Evolutionary conservation across 1,140 invertebrate genomes (phyloP).

Genomic region (Cotesia typhae): DNA sequence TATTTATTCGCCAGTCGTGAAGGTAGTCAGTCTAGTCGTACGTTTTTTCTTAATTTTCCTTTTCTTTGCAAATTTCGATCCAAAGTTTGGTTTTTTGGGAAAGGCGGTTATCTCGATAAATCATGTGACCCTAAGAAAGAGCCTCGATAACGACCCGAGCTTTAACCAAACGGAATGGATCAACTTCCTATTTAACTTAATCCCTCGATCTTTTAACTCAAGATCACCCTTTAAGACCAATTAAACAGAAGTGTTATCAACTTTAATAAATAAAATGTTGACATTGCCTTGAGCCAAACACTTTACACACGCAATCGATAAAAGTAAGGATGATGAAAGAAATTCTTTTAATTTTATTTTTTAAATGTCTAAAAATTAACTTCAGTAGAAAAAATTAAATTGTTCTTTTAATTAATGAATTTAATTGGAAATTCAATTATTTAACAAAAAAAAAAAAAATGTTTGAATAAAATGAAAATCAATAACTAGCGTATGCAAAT

Average conservation of each 20-base stretch:
- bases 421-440: too few relatives aligned
- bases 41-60: too few relatives aligned
- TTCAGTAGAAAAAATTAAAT: too few relatives aligned
- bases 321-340: background rate
- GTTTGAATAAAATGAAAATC: background rate
- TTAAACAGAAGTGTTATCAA: conserved; percentile 29
- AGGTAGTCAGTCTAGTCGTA: too few relatives aligned
- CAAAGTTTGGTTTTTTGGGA: background rate
- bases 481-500: conserved; percentile 2
- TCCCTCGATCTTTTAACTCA: too few relatives aligned
- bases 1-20: too few relatives aligned
- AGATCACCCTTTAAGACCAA: conserved; percentile 7
- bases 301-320: background rate
- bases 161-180: conserved; percentile 12
- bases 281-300: conserved; percentile 6
- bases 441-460: too few relatives aligned
- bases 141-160: conserved; percentile 2
- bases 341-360: background rate
- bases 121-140: conserved; percentile 15
- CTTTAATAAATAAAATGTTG: conserved; percentile 25
- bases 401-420: too few relatives aligned
- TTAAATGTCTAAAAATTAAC: too few relatives aligned
- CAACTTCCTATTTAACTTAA: conserved; percentile 12
- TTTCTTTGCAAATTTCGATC: too few relatives aligned
- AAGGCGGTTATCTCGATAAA: conserved; percentile 14